Evolutionary conservation across 2,797 vertebrate species (phyloP).

Genomic region (Enteromius paludinosus): DNA sequence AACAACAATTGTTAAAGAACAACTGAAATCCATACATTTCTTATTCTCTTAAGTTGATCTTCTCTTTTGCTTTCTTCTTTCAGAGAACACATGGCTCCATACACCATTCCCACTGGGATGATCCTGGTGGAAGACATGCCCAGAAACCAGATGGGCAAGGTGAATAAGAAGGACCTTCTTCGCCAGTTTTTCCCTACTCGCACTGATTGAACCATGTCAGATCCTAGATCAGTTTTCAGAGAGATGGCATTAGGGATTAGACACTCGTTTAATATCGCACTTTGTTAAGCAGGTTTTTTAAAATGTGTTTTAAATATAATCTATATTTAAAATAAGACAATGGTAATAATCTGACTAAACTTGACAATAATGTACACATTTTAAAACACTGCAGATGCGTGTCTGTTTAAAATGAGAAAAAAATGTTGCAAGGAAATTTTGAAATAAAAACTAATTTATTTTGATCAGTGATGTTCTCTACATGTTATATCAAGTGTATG

Average conservation of each 20-base stretch:
- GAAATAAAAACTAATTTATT: conserved; percentile 28
- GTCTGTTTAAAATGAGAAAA: background rate
- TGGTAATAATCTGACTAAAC: background rate
- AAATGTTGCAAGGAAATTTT: conserved; percentile 1
- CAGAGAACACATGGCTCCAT: conserved; percentile 87
- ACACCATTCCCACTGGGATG: conserved; percentile 86
- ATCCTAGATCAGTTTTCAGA: conserved; percentile 11
- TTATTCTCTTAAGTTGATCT: background rate
- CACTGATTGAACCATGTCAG: background rate
- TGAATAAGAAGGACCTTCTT: conserved; percentile 93
- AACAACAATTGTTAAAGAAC: background rate
- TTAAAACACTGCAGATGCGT: background rate
- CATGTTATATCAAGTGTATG: background rate
- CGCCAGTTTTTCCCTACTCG: conserved; percentile 77
- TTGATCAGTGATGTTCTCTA: background rate
- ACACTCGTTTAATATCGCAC: background rate
- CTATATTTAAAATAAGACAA: background rate
- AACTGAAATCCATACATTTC: background rate
- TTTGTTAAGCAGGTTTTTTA: background rate
- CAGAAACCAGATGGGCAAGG: conserved; percentile 95
- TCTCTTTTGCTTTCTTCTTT: conserved; percentile 36
- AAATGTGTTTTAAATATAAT: background rate
- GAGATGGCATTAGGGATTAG: background rate
- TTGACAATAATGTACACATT: background rate
- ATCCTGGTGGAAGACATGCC: conserved; percentile 90